Base-by-base conservation (phyloP, 1,140 invertebrate genomes). In the Zaprionus gabonicus region DNA sequence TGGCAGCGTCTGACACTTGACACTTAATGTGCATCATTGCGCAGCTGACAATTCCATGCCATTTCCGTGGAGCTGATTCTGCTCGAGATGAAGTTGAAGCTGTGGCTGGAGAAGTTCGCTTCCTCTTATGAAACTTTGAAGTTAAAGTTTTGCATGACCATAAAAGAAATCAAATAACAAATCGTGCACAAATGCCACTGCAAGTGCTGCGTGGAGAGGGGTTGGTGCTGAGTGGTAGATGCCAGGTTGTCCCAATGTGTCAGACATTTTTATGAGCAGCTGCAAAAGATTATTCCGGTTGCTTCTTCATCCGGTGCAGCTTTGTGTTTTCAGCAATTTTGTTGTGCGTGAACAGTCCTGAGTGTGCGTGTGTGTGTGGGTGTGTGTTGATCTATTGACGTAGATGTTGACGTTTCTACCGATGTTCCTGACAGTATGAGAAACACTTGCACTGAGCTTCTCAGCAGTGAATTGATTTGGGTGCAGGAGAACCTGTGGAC, bases 21-120 rank as follows among this genome's bases (percentile, higher is more conserved):
- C 84, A 90, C 81, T 88, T 90, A 88, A 88, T 88, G 84, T 88
- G 84, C 84, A 88, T 88, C 84, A 90, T 85, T 90, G 84, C 84
- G 84, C 84, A 84, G 81, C 84, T 88, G 85, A 88, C 84, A 88
- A 90, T 88, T 90, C 81, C 84, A 84, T 84, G 84, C 84, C 82
- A 88, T 84, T 88, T 88, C 85, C 84, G 81, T 85, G 82, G 74
- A 84, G 85, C 70, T 46, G 41, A 46, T 17, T 46, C n/a, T 51
- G 17, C 20, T 51, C 20, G 10, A 25, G 46, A 23, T 51, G 46
- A 13, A 20, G 46, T 20, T 20, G 20, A 31, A 60, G 64, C 71
- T 76, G 36, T 15, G 28, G 51, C 31, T 53, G 28, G 38, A 59
- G 25, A 15, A 34, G 34, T 28, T 67, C 51, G 71, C 60, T 69